These are phyloP conservation scores for Agrotis clavis DNA, from an alignment of 2,888 invertebrate species.

Conservation along the genomic window DNA sequence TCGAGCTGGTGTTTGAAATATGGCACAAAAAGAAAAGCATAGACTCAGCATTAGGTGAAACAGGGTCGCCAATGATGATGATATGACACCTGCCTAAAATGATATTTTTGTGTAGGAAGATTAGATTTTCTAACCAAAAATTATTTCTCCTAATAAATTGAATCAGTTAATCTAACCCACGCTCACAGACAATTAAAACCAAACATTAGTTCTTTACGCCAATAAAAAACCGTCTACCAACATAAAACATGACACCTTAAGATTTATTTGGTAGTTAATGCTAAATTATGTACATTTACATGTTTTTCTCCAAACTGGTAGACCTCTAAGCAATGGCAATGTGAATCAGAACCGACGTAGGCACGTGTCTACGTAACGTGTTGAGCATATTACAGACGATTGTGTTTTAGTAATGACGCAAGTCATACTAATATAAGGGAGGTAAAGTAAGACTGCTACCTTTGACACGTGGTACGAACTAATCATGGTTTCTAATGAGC, in stretches of 20 bases:
- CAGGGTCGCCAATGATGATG: no score
- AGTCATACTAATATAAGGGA: conserved; percentile 19
- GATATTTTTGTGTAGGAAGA: no score
- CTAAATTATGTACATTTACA: conserved; percentile 14
- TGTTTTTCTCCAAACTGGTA: conserved; percentile 45
- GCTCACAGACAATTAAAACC: neutral
- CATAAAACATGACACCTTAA: conserved; percentile 8
- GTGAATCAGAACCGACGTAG: conserved; percentile 33
- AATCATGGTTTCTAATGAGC: conserved; percentile 7
- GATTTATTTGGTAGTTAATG: conserved; percentile 23
- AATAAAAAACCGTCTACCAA: neutral
- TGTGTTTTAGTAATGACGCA: conserved; percentile 29
- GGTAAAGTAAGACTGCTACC: conserved; percentile 14
- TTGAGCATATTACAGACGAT: conserved; percentile 40
- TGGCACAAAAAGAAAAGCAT: no score
- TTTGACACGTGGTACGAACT: conserved; percentile 19
- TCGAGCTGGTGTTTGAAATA: no score
- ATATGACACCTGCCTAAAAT: no score
- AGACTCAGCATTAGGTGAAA: no score
- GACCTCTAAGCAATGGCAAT: conserved; percentile 36
- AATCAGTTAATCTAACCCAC: neutral
- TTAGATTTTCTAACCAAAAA: neutral
- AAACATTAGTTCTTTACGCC: neutral
- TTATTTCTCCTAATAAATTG: neutral
- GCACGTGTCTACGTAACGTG: conserved; percentile 52